Base-by-base conservation (phyloP, 2,797 vertebrate species). In the Centroberyx gerrardi region DNA sequence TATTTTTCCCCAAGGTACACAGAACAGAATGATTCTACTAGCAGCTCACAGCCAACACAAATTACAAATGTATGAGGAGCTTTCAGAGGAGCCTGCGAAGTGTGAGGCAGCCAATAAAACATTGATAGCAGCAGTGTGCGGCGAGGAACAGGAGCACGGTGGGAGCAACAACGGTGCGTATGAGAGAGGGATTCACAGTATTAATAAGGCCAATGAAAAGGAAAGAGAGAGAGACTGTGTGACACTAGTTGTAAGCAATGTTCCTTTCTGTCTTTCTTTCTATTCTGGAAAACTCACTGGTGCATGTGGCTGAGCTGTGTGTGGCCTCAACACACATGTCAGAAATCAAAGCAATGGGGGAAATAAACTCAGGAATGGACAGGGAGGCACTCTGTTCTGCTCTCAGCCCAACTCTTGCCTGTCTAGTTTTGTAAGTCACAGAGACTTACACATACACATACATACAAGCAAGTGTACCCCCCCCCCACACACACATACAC, bases 1-100 rank as follows among this genome's bases (percentile, higher is more conserved):
- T 9, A n/a, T 56, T 46, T 42, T 7, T 15, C 22, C 14, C n/a
- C 9, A 62, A 62, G 63, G 49, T 42, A 33, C 44, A 69, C 0
- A 64, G 64, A 54, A 49, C 67, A 59, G 66, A 86, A 74, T 53
- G 67, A 77, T 46, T 62, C 14, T n/a, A 75, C 72, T 54, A 53
- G 54, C 58, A 65, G 81, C 75, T 85, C 70, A 56, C 42, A 33
- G 27, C 59, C 55, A 70, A 80, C 76, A 81, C 76, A 74, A 87
- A 89, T 91, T 83, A 75, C 79, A 87, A 72, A 85, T 87, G 83
- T 48, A 82, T 29, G 44, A 77, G 63, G 68, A 81, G 82, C 78
- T 78, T 80, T 84, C 72, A 80, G 64, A 81, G 56, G 36, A 5
- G 33, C 29, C 7, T 0, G 14, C 72, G 61, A 87, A 78, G 76